A percentile compares a stretch with the other conserved stretches of the same genome.
phyloP scores from a whole-genome alignment of 2,888 invertebrate species.

The Aphodius sticticus region DNA sequence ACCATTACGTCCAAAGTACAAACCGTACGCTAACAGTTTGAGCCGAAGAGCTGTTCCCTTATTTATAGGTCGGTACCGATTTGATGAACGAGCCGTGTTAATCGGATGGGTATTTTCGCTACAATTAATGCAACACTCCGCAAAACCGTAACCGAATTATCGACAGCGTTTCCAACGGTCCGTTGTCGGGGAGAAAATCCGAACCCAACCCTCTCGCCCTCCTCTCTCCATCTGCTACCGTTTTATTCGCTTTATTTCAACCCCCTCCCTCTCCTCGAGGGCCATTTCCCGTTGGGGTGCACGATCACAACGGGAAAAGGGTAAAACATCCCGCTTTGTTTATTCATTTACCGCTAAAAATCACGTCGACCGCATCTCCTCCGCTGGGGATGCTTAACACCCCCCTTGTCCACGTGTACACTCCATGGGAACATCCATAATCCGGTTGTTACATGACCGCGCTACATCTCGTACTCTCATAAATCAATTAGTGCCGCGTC shows the following conservation, averaged over 20 bases:
- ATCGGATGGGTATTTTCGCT: neutral
- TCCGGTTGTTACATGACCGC: neutral
- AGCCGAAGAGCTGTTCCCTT: neutral
- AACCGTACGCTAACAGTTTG: neutral
- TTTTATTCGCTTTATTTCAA: neutral
- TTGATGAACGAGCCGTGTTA: neutral
- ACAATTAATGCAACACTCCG: neutral
- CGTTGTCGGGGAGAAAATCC: neutral
- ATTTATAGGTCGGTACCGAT: neutral
- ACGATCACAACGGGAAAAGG: neutral
- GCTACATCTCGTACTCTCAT: neutral
- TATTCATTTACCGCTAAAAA: constrained; percentile 4
- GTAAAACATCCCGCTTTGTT: neutral
- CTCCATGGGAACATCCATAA: neutral
- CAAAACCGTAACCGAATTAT: constrained; percentile 4
- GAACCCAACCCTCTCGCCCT: neutral
- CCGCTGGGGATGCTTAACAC: neutral
- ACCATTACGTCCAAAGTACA: neutral
- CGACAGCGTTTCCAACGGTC: neutral
- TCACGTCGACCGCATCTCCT: constrained; percentile 4
- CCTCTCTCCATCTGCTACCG: neutral
- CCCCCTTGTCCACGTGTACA: constrained; percentile 4
- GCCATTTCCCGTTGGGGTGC: neutral
- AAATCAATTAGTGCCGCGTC: neutral
- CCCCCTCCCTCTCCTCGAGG: neutral